Evolutionary conservation across 2,888 invertebrate genomes (phyloP).

Genomic region (Clunio marinus): DNA sequence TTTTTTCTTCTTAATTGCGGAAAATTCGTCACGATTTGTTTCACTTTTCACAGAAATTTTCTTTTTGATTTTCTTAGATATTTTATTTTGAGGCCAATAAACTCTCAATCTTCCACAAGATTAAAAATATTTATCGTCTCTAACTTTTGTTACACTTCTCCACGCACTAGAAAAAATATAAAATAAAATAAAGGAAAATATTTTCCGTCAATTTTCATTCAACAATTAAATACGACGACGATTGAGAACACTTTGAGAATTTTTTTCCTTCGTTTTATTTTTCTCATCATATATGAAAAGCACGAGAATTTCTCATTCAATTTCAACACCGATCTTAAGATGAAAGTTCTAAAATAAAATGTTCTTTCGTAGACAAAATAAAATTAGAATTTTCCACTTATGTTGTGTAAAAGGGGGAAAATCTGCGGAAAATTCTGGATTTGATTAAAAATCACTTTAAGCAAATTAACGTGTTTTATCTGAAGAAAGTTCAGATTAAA

Average conservation of each 20-base stretch:
- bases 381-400: constrained; percentile 10
- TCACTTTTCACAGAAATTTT: constrained; percentile 17
- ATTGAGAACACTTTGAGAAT: constrained; percentile 3
- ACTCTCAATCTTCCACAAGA: constrained; percentile 9
- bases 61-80: neutral
- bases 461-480: too few species aligned
- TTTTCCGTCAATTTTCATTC: constrained; percentile 3
- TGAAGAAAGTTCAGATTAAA: too few species aligned
- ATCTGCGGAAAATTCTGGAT: too few species aligned
- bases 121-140: constrained; percentile 10
- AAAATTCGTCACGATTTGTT: constrained; percentile 16
- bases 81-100: constrained; percentile 19
- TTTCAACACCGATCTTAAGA: constrained; percentile 5
- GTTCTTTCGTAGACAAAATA: neutral
- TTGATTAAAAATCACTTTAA: too few species aligned
- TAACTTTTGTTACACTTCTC: neutral
- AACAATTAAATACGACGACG: constrained; percentile 3
- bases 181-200: too few species aligned
- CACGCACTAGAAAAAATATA: constrained; percentile 2
- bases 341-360: constrained; percentile 7
- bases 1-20: neutral
- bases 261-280: neutral
- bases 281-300: constrained; percentile 4
- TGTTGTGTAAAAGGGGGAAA: too few species aligned
- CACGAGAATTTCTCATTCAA: too few species aligned